Evolutionary conservation across 2,888 invertebrate species (phyloP), one percentile per base, ranked within the genome.

Genomic region (Lymantria dispar): DNA sequence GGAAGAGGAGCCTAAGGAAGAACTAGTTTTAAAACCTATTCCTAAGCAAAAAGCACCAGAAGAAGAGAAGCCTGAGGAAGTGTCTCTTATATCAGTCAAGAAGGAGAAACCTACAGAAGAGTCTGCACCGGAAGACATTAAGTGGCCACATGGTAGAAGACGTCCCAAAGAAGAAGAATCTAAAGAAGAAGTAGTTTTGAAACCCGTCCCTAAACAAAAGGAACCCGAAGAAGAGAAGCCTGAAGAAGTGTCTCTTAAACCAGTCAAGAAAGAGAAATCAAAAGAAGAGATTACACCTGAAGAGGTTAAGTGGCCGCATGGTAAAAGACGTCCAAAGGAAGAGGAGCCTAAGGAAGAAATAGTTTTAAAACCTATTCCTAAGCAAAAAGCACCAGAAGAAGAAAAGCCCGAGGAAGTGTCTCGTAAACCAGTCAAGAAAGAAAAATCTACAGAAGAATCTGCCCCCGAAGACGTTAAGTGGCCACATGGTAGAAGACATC

Each of bases 181-280:
- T 8, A 64, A 80, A 41, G 91, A 92, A 70, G 85, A 89, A 64
- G 84, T 92, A 0, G 71, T 76, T 15, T 72, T 93, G 0, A 92
- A 93, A 53, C 92, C 93, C 7, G 66, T 83, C 40, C 68, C 72
- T 8, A 56, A 30, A 29, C 50, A 59, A 49, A 45, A 56, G 22
- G 49, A 47, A 42, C 45, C 51, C 7, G 50, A 65, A 57, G 64
- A 80, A 75, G 43, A 72, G 74, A 43, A 80, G 36, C 70, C 60
- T 0, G 62, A 65, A 69, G 42, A 90, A 50, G 54, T 62, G 1
- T 67, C 76, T 42, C 58, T 83, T 13, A 77, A 76, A 55, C 85
- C 38, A 38, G 11, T 38, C 11, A 38, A 10, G n/a, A 38, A 38
- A 12, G 38, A 38, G 7, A 38, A 38, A 12, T n/a, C 38, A 1